Evolutionary conservation across 2,113 vertebrate genomes (phyloP), one percentile per base, ranked within the genome.

Genomic region (Pseudorhombus dupliciocellatus): DNA sequence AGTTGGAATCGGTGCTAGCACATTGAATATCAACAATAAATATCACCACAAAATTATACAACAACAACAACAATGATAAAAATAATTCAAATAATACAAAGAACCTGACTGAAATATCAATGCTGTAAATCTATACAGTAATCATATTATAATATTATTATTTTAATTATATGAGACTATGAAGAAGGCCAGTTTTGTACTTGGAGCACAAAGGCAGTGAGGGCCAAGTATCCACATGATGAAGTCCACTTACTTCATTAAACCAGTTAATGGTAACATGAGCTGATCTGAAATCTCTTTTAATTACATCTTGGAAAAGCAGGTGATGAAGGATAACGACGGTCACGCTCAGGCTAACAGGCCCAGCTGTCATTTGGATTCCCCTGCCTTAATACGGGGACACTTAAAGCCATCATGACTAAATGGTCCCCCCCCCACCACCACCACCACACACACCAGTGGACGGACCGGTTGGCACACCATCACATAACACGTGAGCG

Each of bases 361-460:
- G 30, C 56, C 56, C 77, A 84, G 87, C 82, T 87, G 79, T 63
- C 54, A 24, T 34, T 60, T 65, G 37, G 50, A 68, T 78, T 70
- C 51, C 55, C 51, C 42, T 46, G 42, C 42, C 14, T 46, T 18
- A 46, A 46, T 46, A 16, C 6, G 56, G 40, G 52, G 4, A 6
- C 9, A 4, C 44, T 66, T 48, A 62, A 75, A 84, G 66, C 55
- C 54, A 20, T 75, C 58, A 67, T 46, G 46, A 70, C 56, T 75
- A 70, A 75, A 56, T 64, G 22, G 53, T 24, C 54, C 61, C 40
- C 51, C 40, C 18, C 21, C 62, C n/a, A 24, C 14, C 14, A 42
- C 53, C 28, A 37, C 30, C 30, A 21, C 10, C 34, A 22, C 34
- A 37, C 12, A 20, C 18, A 61, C 18, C 53, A 44, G 28, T 42